Percentiles rank a stretch among this genome's conserved stretches.
phyloP scores from a whole-genome alignment of 2,113 vertebrate genomes.

The Sander vitreus region DNA sequence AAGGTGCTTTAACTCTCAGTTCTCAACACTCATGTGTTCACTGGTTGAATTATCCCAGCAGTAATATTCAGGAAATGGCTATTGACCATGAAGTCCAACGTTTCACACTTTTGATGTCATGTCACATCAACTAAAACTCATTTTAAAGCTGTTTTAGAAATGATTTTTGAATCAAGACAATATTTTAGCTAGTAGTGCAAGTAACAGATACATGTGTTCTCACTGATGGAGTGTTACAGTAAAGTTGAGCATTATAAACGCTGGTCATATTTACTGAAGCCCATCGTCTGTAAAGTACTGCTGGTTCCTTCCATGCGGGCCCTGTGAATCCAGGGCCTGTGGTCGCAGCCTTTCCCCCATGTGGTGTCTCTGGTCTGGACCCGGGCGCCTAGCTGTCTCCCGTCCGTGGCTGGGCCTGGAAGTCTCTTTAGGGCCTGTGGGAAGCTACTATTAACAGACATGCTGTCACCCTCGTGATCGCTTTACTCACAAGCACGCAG shows the following conservation, averaged over 20 bases:
- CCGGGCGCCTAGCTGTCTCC: constrained; percentile 40
- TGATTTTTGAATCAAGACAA: not conserved
- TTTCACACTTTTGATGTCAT: not conserved
- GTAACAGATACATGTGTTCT: not conserved
- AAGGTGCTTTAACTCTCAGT: not conserved
- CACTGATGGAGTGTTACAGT: not conserved
- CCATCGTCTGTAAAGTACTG: not conserved
- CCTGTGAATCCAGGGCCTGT: constrained; percentile 35
- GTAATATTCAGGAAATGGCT: not conserved
- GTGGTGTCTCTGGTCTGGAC: constrained; percentile 35
- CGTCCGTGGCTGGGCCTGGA: constrained; percentile 21
- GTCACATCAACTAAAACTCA: not conserved
- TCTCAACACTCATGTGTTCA: not conserved
- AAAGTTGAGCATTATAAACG: not conserved
- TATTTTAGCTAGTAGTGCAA: not conserved
- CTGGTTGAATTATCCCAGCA: not conserved
- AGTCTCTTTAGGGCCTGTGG: constrained; percentile 35
- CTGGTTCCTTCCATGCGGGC: not conserved
- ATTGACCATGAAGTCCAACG: not conserved
- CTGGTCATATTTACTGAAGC: not conserved
- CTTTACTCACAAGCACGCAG: constrained; percentile 17
- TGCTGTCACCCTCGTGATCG: constrained; percentile 22
- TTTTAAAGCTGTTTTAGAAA: not conserved
- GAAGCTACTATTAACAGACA: constrained; percentile 42
- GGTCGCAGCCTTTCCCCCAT: not conserved